Conservation (phyloP, 2,113 vertebrate genomes). For the Australoheros scitulus region DNA sequence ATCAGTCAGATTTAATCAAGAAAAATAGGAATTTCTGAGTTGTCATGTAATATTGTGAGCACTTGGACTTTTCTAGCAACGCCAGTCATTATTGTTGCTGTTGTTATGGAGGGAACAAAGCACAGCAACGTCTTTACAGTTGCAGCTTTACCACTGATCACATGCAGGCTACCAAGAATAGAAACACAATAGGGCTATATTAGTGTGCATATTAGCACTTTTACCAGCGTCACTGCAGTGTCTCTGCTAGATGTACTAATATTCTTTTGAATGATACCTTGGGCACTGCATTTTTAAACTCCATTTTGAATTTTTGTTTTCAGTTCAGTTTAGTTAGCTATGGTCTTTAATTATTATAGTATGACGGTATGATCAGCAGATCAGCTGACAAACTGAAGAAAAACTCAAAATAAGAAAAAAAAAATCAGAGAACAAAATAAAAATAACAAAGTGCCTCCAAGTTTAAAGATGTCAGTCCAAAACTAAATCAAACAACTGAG, state of each 20-base stretch:
- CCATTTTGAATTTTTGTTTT: too few relatives aligned
- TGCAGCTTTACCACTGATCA: background rate
- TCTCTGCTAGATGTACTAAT: background rate
- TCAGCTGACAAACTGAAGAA: too few relatives aligned
- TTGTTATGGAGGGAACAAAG: too few relatives aligned
- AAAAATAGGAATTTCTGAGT: too few relatives aligned
- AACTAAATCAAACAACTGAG: background rate
- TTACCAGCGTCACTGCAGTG: background rate
- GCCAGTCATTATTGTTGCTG: background rate
- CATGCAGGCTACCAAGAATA: background rate
- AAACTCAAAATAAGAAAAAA: too few relatives aligned
- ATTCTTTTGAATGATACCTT: too few relatives aligned
- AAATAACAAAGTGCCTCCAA: background rate
- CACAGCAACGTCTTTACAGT: background rate
- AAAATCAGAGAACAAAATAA: too few relatives aligned
- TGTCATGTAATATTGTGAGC: background rate
- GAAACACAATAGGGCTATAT: background rate
- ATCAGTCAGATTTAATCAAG: background rate
- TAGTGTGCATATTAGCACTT: constrained; percentile 5
- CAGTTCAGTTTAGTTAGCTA: too few relatives aligned
- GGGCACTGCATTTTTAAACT: too few relatives aligned
- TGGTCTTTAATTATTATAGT: background rate
- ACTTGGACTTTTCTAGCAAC: background rate
- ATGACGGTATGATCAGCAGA: background rate
- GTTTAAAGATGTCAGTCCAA: background rate